These are phyloP conservation scores for Sarcoramphus papa DNA, from an alignment of 2,797 vertebrate species.

Conservation along the genomic window DNA sequence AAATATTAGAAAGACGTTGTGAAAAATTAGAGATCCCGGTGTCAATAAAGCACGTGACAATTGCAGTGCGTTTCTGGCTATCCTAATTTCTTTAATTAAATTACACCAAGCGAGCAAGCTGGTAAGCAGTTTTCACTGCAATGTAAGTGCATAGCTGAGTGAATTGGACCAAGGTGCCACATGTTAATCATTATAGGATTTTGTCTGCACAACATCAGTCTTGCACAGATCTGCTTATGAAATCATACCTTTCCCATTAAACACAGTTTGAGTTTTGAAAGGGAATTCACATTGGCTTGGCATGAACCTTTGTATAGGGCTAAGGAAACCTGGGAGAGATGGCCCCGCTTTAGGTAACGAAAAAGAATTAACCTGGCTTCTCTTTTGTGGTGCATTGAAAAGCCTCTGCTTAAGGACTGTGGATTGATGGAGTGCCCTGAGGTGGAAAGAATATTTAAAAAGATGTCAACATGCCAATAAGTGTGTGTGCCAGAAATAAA, in stretches of 20 bases:
- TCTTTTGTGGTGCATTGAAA: not conserved
- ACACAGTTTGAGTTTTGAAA: constrained; percentile 29
- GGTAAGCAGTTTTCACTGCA: not conserved
- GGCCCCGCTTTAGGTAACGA: not conserved
- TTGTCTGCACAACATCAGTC: constrained; percentile 50
- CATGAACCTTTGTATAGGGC: not conserved
- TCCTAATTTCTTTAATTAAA: not conserved
- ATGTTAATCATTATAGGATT: constrained; percentile 50
- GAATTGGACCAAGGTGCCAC: constrained; percentile 10
- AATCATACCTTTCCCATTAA: constrained; percentile 63
- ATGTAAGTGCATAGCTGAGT: not conserved
- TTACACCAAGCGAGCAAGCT: not conserved
- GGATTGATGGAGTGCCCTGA: constrained; percentile 4
- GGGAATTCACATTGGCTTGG: constrained; percentile 28
- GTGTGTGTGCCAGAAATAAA: not conserved
- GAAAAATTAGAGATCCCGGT: not conserved
- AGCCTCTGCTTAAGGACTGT: not conserved
- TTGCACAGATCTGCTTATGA: constrained; percentile 42
- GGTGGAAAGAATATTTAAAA: constrained; percentile 31
- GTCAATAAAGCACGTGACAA: not conserved
- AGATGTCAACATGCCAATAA: constrained; percentile 27
- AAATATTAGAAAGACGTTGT: not conserved
- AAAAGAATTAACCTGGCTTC: not conserved
- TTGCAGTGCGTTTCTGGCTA: not conserved
- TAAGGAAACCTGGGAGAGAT: not conserved